These are phyloP conservation scores for Choristoneura rosaceana DNA, from an alignment of 2,888 invertebrate species.

Conservation along the genomic window DNA sequence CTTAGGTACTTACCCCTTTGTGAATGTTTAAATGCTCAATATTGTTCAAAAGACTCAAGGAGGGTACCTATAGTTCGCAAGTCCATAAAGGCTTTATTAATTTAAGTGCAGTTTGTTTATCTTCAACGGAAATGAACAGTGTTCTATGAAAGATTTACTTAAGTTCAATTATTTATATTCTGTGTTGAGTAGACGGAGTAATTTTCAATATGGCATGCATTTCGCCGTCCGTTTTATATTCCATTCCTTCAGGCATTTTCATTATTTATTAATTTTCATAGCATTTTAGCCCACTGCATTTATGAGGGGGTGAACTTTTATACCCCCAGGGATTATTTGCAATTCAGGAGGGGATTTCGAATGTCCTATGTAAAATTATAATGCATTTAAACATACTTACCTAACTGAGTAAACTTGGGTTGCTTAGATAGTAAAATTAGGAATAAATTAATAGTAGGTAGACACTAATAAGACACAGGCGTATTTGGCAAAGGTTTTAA, in stretches of 20 bases:
- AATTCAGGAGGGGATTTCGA: conserved; percentile 47
- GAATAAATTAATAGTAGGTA: too few species aligned
- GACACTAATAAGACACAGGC: too few species aligned
- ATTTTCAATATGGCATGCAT: conserved; percentile 53
- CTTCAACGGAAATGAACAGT: conserved; percentile 48
- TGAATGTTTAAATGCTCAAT: conserved; percentile 21
- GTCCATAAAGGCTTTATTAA: conserved; percentile 35
- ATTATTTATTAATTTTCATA: conserved; percentile 63
- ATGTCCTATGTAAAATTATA: conserved; percentile 7
- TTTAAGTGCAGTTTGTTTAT: conserved; percentile 37
- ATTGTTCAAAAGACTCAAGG: conserved; percentile 6
- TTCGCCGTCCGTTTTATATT: conserved; percentile 50
- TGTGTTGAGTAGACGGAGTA: conserved; percentile 54
- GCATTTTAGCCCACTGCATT: conserved; percentile 51
- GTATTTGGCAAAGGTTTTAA: background rate
- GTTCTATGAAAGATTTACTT: conserved; percentile 60
- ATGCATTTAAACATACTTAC: background rate
- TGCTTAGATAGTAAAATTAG: too few species aligned
- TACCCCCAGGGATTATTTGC: conserved; percentile 51
- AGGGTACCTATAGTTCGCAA: conserved; percentile 28
- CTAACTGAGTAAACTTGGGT: background rate
- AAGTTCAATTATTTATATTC: conserved; percentile 47
- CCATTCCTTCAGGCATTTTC: conserved; percentile 56
- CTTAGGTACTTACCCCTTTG: conserved; percentile 22
- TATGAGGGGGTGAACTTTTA: conserved; percentile 52